A percentile compares a stretch with the other conserved stretches of the same genome.
Evolutionary conservation across 1,140 invertebrate genomes (phyloP).

Genomic region (Planococcus citri): DNA sequence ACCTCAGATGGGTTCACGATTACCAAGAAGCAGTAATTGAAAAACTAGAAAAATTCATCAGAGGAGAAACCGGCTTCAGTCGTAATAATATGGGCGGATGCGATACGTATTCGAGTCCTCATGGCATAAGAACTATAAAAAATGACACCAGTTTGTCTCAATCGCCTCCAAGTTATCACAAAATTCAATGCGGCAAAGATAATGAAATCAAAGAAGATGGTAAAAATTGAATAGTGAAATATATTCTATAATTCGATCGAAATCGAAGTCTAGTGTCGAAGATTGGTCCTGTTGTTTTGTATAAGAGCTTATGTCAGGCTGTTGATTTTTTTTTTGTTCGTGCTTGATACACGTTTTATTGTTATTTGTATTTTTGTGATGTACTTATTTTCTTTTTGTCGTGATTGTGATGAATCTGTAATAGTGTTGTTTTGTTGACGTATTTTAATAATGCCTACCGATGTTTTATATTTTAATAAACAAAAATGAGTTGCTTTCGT

Average conservation of each 20-base stretch:
- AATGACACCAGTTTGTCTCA: constrained; percentile 23
- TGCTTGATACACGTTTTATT: too few species aligned
- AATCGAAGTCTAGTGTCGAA: too few species aligned
- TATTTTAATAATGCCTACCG: too few species aligned
- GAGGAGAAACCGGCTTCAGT: constrained; percentile 51
- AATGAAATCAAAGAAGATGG: constrained; percentile 48
- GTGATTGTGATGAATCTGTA: not conserved
- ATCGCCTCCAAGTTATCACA: constrained; percentile 58
- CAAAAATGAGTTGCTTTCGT: too few species aligned
- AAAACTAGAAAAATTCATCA: constrained; percentile 86
- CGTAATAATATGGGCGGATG: constrained; percentile 26
- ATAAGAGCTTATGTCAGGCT: not conserved
- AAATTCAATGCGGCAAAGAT: constrained; percentile 75
- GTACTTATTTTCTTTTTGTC: not conserved
- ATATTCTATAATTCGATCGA: too few species aligned
- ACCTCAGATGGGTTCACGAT: constrained; percentile 87
- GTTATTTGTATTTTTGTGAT: too few species aligned
- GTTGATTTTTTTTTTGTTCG: not conserved
- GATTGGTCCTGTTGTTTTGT: too few species aligned
- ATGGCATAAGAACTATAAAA: not conserved
- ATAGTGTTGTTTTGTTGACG: not conserved
- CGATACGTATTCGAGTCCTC: not conserved
- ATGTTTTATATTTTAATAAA: too few species aligned
- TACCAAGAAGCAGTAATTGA: constrained; percentile 99
- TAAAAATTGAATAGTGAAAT: too few species aligned